Evolutionary conservation across 1,140 invertebrate species (phyloP).

Genomic region (Lepidurus apus): DNA sequence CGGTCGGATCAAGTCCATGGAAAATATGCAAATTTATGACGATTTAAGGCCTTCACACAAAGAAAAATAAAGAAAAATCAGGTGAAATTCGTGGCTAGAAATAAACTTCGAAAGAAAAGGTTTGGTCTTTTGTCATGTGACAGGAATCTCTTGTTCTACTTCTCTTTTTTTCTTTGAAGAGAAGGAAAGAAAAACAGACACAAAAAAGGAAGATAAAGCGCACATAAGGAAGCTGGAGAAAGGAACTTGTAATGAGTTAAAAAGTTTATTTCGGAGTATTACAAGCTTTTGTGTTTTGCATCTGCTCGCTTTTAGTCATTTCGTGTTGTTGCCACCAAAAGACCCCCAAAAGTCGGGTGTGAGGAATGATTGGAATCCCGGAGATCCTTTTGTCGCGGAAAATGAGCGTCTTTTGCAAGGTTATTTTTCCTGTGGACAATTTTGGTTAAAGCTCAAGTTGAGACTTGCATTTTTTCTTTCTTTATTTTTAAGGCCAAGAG

Average conservation of each 20-base stretch:
- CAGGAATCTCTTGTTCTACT: background rate
- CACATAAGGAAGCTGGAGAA: conserved; percentile 11
- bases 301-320: conserved; percentile 18
- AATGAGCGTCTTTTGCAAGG: background rate
- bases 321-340: background rate
- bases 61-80: background rate
- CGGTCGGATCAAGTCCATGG: background rate
- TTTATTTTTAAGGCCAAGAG: background rate
- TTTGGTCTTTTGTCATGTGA: background rate
- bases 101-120: background rate
- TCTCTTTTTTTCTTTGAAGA: background rate
- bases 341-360: background rate
- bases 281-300: conserved; percentile 22
- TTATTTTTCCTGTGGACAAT: background rate
- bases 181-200: background rate
- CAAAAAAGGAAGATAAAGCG: background rate
- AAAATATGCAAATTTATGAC: conserved; percentile 7
- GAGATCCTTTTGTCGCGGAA: conserved; percentile 10
- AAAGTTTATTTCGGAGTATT: conserved; percentile 12
- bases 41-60: background rate
- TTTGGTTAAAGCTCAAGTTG: background rate
- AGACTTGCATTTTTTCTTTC: background rate
- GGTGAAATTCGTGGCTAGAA: background rate
- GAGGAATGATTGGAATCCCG: conserved; percentile 5
- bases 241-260: conserved; percentile 18